A percentile compares a stretch with the other conserved stretches of the same genome.
phyloP scores from a whole-genome alignment of 2,797 vertebrate species.

The Coranthus polyacanthus region DNA sequence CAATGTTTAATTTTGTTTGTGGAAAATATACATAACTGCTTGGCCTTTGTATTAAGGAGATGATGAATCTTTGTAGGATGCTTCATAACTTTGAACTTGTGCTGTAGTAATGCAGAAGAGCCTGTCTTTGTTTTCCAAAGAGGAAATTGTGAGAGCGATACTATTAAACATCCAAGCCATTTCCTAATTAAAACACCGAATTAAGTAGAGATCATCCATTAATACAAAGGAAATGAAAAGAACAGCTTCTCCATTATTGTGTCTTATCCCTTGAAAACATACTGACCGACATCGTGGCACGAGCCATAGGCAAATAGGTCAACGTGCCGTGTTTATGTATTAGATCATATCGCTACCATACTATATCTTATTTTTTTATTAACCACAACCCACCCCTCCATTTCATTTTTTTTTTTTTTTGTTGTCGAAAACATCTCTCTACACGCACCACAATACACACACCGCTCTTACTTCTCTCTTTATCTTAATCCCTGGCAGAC shows the following conservation, averaged over 20 bases:
- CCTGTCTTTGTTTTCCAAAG: slow-evolving; percentile 39
- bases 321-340: slow-evolving; percentile 63
- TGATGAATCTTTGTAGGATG: slow-evolving; percentile 19
- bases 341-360: slow-evolving; percentile 70
- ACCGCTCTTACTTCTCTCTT: slow-evolving; percentile 82
- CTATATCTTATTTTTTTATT: slow-evolving; percentile 60
- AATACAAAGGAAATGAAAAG: slow-evolving; percentile 78
- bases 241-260: slow-evolving; percentile 75
- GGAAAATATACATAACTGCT: not conserved
- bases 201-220: slow-evolving; percentile 78
- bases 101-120: not conserved
- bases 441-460: slow-evolving; percentile 65
- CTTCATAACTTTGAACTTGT: slow-evolving; percentile 3
- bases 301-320: slow-evolving; percentile 74
- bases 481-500: slow-evolving; percentile 87
- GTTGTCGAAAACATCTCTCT: slow-evolving; percentile 68
- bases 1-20: not conserved
- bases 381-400: slow-evolving; percentile 60
- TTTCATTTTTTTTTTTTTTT: slow-evolving; percentile 53
- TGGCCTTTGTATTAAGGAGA: slow-evolving; percentile 17
- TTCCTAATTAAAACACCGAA: slow-evolving; percentile 76
- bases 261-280: slow-evolving; percentile 77
- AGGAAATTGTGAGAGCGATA: slow-evolving; percentile 25
- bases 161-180: slow-evolving; percentile 41
- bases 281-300: slow-evolving; percentile 72